Conservation (phyloP, 2,888 invertebrate genomes). For the Dromius quadrimaculatus region DNA sequence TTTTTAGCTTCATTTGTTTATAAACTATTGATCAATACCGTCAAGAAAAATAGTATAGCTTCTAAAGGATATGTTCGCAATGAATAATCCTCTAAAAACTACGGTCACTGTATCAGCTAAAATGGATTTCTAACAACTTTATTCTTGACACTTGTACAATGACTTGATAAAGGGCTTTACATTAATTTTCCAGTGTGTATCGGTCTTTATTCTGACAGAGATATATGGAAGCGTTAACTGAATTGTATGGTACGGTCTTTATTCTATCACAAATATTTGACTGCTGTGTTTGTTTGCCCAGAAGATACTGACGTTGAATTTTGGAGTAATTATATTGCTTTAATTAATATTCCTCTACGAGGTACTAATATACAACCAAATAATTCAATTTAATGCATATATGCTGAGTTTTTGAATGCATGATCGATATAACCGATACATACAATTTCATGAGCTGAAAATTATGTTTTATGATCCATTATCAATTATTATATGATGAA, state of each 20-base stretch:
- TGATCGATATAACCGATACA: too few relatives aligned
- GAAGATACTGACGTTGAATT: constrained; percentile 9
- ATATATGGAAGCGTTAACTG: not conserved
- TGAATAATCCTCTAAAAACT: constrained; percentile 28
- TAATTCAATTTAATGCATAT: too few relatives aligned
- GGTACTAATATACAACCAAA: too few relatives aligned
- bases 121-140: constrained; percentile 34
- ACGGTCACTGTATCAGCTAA: constrained; percentile 27
- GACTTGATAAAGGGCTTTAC: constrained; percentile 12
- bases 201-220: constrained; percentile 24
- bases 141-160: constrained; percentile 27
- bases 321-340: constrained; percentile 16
- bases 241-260: constrained; percentile 11
- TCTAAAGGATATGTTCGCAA: constrained; percentile 25
- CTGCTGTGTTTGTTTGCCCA: constrained; percentile 2
- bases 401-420: too few relatives aligned
- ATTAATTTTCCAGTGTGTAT: constrained; percentile 22
- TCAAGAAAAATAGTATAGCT: constrained; percentile 27
- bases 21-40: too few relatives aligned
- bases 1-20: too few relatives aligned
- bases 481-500: too few relatives aligned
- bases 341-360: constrained; percentile 5
- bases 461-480: too few relatives aligned
- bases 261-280: constrained; percentile 20
- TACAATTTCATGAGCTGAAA: too few relatives aligned